A percentile compares a stretch with the other conserved stretches of the same genome.
These are phyloP conservation scores for Dicrurus megarhynchus DNA, from an alignment of 2,113 vertebrate genomes.

Conservation along the genomic window DNA sequence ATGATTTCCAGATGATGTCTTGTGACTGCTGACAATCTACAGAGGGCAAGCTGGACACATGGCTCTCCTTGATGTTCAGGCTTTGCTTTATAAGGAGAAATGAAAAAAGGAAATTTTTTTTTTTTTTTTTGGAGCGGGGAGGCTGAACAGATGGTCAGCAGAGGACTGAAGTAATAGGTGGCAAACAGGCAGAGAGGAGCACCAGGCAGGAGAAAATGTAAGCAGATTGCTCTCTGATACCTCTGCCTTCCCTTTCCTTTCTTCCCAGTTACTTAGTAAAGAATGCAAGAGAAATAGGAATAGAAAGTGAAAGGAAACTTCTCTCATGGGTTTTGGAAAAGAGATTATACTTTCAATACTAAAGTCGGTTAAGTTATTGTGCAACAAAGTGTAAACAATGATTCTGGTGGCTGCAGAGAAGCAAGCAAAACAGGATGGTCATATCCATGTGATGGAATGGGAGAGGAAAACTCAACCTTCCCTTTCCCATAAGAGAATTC, in stretches of 20 bases:
- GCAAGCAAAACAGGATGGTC: not conserved
- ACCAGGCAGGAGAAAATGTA: not conserved
- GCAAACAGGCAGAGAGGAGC: not conserved
- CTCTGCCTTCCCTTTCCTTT: not conserved
- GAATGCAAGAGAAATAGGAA: not conserved
- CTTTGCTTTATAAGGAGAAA: not conserved
- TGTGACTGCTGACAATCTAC: slow-evolving; percentile 9
- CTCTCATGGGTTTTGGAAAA: not conserved
- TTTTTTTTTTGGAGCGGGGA: rapidly evolving
- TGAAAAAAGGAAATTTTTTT: not conserved
- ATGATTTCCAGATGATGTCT: slow-evolving; percentile 39
- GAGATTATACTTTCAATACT: not conserved
- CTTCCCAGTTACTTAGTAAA: not conserved
- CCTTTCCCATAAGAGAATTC: not conserved
- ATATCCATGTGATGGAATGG: not conserved
- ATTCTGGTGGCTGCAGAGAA: not conserved
- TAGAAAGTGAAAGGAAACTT: not conserved
- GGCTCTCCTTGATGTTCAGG: slow-evolving; percentile 7
- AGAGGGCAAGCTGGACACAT: slow-evolving; percentile 9
- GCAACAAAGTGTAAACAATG: not conserved
- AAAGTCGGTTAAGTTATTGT: not conserved
- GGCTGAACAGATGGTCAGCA: not conserved
- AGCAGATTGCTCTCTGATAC: not conserved
- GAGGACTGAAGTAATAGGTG: not conserved
- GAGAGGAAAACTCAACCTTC: not conserved